Evolutionary conservation across 2,797 vertebrate genomes (phyloP).

Genomic region (Helarctos malayanus): DNA sequence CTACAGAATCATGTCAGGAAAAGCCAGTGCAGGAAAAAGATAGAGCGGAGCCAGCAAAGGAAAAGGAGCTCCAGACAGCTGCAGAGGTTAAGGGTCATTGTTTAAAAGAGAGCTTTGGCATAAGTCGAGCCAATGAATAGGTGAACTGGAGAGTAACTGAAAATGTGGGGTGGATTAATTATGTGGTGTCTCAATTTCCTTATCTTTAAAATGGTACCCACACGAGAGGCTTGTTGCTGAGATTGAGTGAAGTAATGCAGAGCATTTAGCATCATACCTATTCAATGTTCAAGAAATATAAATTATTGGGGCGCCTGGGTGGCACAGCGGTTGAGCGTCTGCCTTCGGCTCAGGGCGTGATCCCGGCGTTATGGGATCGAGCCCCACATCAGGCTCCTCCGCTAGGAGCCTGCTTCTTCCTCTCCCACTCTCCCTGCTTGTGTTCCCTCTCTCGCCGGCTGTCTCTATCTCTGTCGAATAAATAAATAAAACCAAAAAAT

Average conservation of each 20-base stretch:
- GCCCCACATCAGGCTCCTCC: no score
- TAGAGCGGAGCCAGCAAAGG: constrained; percentile 29
- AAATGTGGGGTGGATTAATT: not conserved
- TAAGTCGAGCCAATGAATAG: not conserved
- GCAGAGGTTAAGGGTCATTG: not conserved
- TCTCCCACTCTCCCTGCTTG: no score
- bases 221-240: not conserved
- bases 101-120: constrained; percentile 11
- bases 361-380: no score
- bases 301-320: not conserved
- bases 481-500: no score
- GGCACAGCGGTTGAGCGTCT: no score
- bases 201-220: not conserved
- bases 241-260: not conserved
- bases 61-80: constrained; percentile 6
- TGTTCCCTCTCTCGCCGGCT: no score
- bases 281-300: not conserved
- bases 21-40: constrained; percentile 43
- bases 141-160: not conserved
- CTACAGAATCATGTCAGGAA: constrained; percentile 51
- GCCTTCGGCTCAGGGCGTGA: no score
- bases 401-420: no score
- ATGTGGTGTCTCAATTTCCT: not conserved
- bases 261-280: not conserved
- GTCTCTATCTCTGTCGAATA: no score